These are phyloP conservation scores for Dicycla oo DNA, from an alignment of 2,888 invertebrate genomes.

Conservation along the genomic window DNA sequence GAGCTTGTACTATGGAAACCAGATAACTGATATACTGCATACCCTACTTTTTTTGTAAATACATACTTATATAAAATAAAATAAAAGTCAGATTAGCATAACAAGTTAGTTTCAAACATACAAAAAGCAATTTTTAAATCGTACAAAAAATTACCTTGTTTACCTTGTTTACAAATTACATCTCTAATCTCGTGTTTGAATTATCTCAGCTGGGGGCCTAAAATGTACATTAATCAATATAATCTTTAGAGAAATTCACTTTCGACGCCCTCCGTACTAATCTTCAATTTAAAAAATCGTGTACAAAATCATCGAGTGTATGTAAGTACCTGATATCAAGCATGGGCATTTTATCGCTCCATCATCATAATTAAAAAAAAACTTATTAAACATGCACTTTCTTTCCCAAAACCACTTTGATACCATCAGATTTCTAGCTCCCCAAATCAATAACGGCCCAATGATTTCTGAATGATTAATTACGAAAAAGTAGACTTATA, in stretches of 20 bases:
- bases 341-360: background rate
- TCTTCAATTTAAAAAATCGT: conserved; percentile 13
- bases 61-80: too few relatives aligned
- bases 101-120: conserved; percentile 21
- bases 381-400: background rate
- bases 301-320: conserved; percentile 5
- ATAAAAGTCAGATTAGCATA: conserved; percentile 22
- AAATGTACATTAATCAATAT: conserved; percentile 33
- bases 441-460: conserved; percentile 37
- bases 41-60: too few relatives aligned
- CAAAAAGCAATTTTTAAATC: conserved; percentile 8
- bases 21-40: too few relatives aligned
- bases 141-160: background rate
- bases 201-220: conserved; percentile 27
- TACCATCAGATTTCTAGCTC: conserved; percentile 18
- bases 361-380: conserved; percentile 10
- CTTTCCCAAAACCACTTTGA: conserved; percentile 7
- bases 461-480: conserved; percentile 46
- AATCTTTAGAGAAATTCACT: conserved; percentile 22
- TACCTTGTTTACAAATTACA: conserved; percentile 14
- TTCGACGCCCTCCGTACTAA: conserved; percentile 28
- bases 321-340: conserved; percentile 7
- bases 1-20: too few relatives aligned
- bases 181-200: conserved; percentile 25
- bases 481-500: conserved; percentile 32